These are phyloP conservation scores for Eutrigla gurnardus DNA, from an alignment of 2,797 vertebrate species.

Conservation along the genomic window DNA sequence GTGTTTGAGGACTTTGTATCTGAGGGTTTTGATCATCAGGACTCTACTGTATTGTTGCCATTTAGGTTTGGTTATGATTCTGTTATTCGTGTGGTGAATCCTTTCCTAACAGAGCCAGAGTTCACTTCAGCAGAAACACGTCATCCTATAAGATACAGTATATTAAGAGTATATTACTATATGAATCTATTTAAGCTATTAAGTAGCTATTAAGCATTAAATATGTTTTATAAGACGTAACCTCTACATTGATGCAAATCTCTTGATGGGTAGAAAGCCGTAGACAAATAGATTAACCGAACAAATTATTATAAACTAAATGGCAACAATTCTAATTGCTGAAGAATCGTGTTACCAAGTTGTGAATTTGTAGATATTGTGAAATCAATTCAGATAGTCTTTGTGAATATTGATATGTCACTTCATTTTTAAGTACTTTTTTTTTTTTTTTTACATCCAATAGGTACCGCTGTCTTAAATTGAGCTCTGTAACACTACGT, in stretches of 20 bases:
- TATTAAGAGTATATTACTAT: slow-evolving; percentile 82
- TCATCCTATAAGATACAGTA: slow-evolving; percentile 73
- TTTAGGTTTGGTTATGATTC: slow-evolving; percentile 50
- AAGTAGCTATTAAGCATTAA: slow-evolving; percentile 68
- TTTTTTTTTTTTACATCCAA: slow-evolving; percentile 70
- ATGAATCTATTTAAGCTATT: slow-evolving; percentile 83
- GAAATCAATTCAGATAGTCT: slow-evolving; percentile 77
- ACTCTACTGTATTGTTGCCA: slow-evolving; percentile 51
- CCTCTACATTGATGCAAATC: slow-evolving; percentile 75
- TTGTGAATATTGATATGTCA: slow-evolving; percentile 79
- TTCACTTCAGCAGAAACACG: slow-evolving; percentile 65
- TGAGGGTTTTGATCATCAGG: slow-evolving; percentile 47
- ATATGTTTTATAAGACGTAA: slow-evolving; percentile 80
- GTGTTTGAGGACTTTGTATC: slow-evolving; percentile 10
- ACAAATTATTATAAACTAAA: slow-evolving; percentile 70
- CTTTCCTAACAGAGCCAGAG: slow-evolving; percentile 68
- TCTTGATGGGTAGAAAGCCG: slow-evolving; percentile 73
- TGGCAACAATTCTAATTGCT: slow-evolving; percentile 70
- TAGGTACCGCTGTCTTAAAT: slow-evolving; percentile 73
- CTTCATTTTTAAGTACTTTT: slow-evolving; percentile 53
- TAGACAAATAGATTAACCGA: slow-evolving; percentile 71
- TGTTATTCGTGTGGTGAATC: slow-evolving; percentile 44
- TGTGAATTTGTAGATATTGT: slow-evolving; percentile 85
- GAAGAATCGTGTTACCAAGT: slow-evolving; percentile 72
- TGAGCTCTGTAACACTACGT: slow-evolving; percentile 75